A percentile compares a stretch with the other conserved stretches of the same genome.
These are phyloP conservation scores for Drosophila kanekoi DNA, from an alignment of 2,888 invertebrate species.

Conservation along the genomic window DNA sequence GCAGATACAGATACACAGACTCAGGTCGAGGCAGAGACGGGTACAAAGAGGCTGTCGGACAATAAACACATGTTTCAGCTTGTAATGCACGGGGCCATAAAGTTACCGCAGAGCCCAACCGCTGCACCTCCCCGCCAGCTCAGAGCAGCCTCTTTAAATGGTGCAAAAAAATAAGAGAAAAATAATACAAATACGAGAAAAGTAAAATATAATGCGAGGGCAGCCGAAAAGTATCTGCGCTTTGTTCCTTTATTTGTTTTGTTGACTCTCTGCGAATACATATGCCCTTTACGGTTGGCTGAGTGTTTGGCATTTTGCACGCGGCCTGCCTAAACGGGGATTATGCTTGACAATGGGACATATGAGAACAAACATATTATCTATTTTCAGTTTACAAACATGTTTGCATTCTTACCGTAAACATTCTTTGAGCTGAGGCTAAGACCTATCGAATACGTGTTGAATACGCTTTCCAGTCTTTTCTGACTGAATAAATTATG, in stretches of 20 bases:
- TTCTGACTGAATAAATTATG: neutral
- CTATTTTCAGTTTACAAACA: neutral
- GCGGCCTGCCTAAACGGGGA: conserved; percentile 22
- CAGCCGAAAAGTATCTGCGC: conserved; percentile 68
- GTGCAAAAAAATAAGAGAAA: conserved; percentile 36
- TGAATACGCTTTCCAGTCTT: neutral
- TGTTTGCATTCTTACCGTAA: neutral
- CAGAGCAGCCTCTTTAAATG: conserved; percentile 49
- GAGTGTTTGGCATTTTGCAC: conserved; percentile 14
- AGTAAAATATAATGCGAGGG: conserved; percentile 52
- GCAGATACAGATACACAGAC: conserved; percentile 8
- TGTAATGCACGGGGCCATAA: conserved; percentile 77
- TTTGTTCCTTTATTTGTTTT: conserved; percentile 40
- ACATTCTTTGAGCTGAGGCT: neutral
- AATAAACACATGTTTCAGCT: conserved; percentile 82
- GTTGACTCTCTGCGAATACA: conserved; percentile 43
- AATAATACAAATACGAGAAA: conserved; percentile 33
- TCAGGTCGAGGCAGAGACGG: neutral
- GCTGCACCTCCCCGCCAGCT: neutral
- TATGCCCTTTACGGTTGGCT: conserved; percentile 51
- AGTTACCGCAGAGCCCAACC: conserved; percentile 44
- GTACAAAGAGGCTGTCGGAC: conserved; percentile 50
- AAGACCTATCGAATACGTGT: neutral
- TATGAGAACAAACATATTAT: neutral
- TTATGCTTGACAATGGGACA: conserved; percentile 31